These are phyloP conservation scores for Physocephala rufipes DNA, from an alignment of 2,888 invertebrate genomes.

Conservation along the genomic window DNA sequence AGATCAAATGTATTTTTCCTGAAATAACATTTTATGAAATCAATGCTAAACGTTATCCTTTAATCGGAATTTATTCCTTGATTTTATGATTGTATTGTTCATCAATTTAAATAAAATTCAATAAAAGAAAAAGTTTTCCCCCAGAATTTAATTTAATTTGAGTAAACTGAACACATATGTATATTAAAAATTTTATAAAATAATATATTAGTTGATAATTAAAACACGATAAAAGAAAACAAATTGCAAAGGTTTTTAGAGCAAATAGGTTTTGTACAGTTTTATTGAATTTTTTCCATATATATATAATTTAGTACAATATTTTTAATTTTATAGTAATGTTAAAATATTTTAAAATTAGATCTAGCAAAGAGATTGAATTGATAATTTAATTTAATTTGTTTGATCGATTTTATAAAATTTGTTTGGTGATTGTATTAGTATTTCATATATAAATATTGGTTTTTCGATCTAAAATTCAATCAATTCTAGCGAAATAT, in stretches of 20 bases:
- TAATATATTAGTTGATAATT: not conserved
- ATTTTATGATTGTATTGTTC: too few relatives aligned
- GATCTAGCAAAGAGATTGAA: conserved; percentile 58
- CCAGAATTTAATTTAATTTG: too few relatives aligned
- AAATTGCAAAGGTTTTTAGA: conserved; percentile 52
- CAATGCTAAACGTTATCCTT: too few relatives aligned
- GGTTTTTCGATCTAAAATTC: conserved; percentile 29
- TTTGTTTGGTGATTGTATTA: not conserved
- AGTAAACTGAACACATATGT: too few relatives aligned
- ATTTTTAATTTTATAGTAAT: conserved; percentile 26
- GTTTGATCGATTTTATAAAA: not conserved
- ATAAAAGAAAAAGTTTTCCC: too few relatives aligned
- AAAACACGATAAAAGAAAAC: conserved; percentile 22
- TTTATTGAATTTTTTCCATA: conserved; percentile 52
- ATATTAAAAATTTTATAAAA: not conserved
- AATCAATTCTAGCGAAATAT: conserved; percentile 15
- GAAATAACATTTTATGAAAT: too few relatives aligned
- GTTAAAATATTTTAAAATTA: conserved; percentile 29
- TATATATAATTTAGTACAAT: conserved; percentile 7
- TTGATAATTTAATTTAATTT: conserved; percentile 20
- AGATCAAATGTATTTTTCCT: too few relatives aligned
- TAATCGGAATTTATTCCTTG: too few relatives aligned
- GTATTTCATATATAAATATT: not conserved
- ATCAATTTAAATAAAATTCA: too few relatives aligned
- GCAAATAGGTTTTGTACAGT: conserved; percentile 64